phyloP scores from a whole-genome alignment of 2,797 vertebrate species.

The Myotis vivesi region DNA sequence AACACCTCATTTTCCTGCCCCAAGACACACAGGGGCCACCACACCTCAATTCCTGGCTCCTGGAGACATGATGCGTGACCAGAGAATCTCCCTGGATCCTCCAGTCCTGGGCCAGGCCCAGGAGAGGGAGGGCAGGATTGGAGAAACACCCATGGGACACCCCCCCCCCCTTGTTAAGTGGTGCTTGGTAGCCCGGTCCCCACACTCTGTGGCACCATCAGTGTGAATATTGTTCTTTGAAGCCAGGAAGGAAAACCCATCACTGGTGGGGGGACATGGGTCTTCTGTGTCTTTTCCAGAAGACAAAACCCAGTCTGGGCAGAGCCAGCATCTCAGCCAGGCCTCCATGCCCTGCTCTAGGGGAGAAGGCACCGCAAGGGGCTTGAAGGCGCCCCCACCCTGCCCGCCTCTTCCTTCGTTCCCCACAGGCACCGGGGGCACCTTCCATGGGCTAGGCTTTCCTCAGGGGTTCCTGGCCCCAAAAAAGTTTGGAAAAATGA shows the following conservation, averaged over 20 bases:
- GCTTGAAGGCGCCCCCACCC: background rate
- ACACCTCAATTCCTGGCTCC: background rate
- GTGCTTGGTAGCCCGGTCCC: background rate
- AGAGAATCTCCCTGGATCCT: background rate
- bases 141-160: background rate
- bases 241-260: background rate
- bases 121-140: background rate
- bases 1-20: background rate
- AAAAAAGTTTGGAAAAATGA: conserved; percentile 42
- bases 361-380: background rate
- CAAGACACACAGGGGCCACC: background rate
- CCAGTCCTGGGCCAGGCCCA: background rate
- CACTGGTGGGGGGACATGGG: accelerated
- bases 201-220: accelerated
- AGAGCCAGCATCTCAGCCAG: background rate
- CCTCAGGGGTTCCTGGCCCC: background rate
- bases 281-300: background rate
- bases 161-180: background rate
- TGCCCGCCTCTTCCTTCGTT: background rate
- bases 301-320: background rate
- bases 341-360: background rate
- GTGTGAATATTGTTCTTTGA: conserved; percentile 9
- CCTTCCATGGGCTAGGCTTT: background rate
- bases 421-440: background rate
- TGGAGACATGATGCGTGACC: background rate